Percentiles rank a stretch among this genome's conserved stretches.
Conservation (phyloP, 2,888 invertebrate genomes). For the Heliconius cydno region DNA sequence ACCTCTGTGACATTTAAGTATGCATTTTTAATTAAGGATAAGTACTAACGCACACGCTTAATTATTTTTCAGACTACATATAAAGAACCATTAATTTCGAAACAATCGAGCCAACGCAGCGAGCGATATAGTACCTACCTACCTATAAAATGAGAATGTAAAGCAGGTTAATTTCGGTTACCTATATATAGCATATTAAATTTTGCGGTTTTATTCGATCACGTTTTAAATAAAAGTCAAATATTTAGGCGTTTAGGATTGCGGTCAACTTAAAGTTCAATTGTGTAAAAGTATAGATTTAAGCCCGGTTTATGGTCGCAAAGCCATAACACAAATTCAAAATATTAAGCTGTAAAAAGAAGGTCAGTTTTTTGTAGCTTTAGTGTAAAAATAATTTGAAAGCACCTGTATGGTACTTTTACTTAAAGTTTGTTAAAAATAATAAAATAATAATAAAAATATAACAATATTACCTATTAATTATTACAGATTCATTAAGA, state of each 20-base stretch:
- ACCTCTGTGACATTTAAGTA: not conserved
- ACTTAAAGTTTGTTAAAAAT: too few relatives aligned
- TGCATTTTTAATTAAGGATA: not conserved
- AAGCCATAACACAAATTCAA: not conserved
- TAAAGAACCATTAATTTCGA: not conserved
- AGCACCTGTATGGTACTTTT: not conserved
- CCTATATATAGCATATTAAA: slow-evolving; percentile 35
- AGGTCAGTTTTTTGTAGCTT: not conserved
- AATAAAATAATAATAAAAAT: too few relatives aligned
- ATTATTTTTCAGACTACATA: not conserved
- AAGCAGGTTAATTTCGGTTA: slow-evolving; percentile 14
- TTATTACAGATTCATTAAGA: not conserved
- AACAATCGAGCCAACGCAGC: not conserved
- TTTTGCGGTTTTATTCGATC: slow-evolving; percentile 44
- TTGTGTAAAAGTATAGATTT: not conserved
- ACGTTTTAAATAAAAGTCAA: slow-evolving; percentile 36
- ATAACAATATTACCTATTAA: not conserved
- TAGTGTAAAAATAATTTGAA: not conserved
- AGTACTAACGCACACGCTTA: not conserved
- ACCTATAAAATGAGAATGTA: not conserved
- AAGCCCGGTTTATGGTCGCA: not conserved
- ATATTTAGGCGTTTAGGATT: slow-evolving; percentile 10
- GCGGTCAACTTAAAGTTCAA: slow-evolving; percentile 7
- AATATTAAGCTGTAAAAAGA: not conserved
- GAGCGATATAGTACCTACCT: not conserved